Conservation (phyloP, 2,797 vertebrate species). For the Geotrypetes seraphini region DNA sequence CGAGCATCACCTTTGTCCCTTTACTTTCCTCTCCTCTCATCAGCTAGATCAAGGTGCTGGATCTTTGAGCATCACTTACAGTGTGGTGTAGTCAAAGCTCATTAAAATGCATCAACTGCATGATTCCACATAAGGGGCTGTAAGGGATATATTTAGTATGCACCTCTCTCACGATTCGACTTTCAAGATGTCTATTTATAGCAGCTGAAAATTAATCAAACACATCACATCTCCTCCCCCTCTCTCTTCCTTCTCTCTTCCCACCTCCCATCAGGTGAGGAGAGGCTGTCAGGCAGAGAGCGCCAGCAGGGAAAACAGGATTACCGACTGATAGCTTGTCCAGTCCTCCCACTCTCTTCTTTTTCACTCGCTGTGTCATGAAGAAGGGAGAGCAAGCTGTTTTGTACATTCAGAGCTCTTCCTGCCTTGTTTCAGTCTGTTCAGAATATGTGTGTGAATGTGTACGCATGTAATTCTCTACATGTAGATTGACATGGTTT, state of each 20-base stretch:
- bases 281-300: not conserved
- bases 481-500: not conserved
- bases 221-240: not conserved
- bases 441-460: not conserved
- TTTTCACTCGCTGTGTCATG: not conserved
- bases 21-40: too few species aligned
- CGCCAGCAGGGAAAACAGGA: not conserved
- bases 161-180: conserved; percentile 7
- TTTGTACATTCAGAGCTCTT: too few species aligned
- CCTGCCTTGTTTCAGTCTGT: too few species aligned
- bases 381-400: not conserved
- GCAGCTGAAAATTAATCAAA: conserved; percentile 12
- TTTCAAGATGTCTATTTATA: conserved; percentile 25
- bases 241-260: too few species aligned
- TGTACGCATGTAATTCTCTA: too few species aligned
- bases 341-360: not conserved
- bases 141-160: conserved; percentile 31
- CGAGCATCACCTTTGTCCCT: too few species aligned
- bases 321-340: not conserved
- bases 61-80: too few species aligned
- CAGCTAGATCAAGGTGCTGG: too few species aligned
- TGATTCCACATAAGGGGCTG: not conserved
- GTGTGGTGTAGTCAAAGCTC: too few species aligned
- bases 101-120: accelerated
- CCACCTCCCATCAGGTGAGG: not conserved